Evolutionary conservation across 2,888 invertebrate genomes (phyloP).

Genomic region (Epinotia demarniana): DNA sequence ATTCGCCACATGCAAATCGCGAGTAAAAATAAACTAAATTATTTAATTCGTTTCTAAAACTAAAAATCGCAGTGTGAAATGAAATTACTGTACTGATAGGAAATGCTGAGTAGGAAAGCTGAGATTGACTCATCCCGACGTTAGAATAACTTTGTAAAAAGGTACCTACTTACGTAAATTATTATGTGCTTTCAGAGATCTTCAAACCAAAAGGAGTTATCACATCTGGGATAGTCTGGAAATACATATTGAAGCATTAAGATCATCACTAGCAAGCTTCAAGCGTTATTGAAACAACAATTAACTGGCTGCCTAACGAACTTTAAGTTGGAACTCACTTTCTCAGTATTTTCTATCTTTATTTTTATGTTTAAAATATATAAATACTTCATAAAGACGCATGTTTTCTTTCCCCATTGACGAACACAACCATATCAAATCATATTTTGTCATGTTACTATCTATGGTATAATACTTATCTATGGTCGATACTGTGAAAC

Average conservation of each 20-base stretch:
- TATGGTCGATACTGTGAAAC: no score
- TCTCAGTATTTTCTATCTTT: conserved; percentile 18
- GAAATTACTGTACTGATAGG: no score
- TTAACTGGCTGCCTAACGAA: not conserved
- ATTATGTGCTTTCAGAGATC: conserved; percentile 53
- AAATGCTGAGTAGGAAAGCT: no score
- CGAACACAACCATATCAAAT: no score
- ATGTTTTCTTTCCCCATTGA: not conserved
- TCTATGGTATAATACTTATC: no score
- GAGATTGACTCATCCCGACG: no score
- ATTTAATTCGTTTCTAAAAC: no score
- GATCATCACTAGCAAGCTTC: conserved; percentile 11
- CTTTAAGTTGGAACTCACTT: not conserved
- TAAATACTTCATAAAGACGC: not conserved
- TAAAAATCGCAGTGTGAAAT: no score
- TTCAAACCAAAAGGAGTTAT: conserved; percentile 59
- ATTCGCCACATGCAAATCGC: no score
- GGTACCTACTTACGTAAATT: not conserved
- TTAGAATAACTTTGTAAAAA: no score
- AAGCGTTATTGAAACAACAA: not conserved
- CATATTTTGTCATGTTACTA: no score
- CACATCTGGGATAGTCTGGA: conserved; percentile 36
- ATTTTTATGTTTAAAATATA: not conserved
- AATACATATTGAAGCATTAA: conserved; percentile 29
- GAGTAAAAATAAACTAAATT: no score